A percentile compares a stretch with the other conserved stretches of the same genome.
Conservation (phyloP, 2,888 invertebrate genomes). For the Drosophila antonietae region DNA sequence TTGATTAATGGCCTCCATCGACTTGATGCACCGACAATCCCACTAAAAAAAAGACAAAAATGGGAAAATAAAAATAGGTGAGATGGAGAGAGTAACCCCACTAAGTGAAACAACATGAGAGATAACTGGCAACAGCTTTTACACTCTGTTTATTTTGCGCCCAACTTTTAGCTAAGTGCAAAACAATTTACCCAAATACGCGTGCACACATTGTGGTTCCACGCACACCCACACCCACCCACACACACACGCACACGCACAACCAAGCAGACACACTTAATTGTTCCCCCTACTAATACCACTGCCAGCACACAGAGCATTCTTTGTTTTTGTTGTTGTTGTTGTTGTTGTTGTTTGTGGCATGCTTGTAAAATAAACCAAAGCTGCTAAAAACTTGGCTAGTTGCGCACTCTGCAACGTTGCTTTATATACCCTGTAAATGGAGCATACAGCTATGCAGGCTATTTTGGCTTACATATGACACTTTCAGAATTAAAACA, state of each 20-base stretch:
- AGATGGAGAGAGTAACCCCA: conserved; percentile 23
- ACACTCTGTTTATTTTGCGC: conserved; percentile 69
- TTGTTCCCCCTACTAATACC: conserved; percentile 65
- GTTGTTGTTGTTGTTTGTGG: conserved; percentile 47
- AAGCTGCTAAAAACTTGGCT: conserved; percentile 65
- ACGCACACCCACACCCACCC: conserved; percentile 18
- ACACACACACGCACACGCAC: conserved; percentile 13
- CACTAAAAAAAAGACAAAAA: conserved; percentile 3
- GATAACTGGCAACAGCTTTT: conserved; percentile 66
- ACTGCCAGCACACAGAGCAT: conserved; percentile 11
- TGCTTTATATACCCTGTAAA: conserved; percentile 36
- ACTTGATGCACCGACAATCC: conserved; percentile 45
- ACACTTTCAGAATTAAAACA: too few relatives aligned
- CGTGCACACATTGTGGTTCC: conserved; percentile 35
- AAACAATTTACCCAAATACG: conserved; percentile 79
- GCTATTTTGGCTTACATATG: not conserved
- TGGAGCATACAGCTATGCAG: not conserved
- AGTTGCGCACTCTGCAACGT: conserved; percentile 33
- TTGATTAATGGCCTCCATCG: conserved; percentile 68
- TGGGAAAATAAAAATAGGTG: not conserved
- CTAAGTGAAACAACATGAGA: conserved; percentile 65
- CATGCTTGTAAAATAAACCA: conserved; percentile 65
- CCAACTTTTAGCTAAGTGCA: conserved; percentile 79
- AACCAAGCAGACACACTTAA: conserved; percentile 52
- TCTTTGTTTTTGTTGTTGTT: conserved; percentile 21